Evolutionary conservation across 2,888 invertebrate species (phyloP).

Genomic region (Allygus modestus): DNA sequence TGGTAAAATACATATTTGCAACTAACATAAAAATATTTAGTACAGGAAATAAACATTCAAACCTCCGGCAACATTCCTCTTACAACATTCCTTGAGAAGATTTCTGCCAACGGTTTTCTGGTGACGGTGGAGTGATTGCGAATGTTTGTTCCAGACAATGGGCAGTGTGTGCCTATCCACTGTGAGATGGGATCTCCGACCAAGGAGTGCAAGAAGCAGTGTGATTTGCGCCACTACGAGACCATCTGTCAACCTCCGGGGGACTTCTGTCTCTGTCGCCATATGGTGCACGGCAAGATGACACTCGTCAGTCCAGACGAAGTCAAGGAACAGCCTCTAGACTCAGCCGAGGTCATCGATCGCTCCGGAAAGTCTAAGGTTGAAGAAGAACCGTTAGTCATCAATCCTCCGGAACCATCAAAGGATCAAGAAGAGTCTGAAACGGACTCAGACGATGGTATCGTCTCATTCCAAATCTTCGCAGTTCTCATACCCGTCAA

Average conservation of each 20-base stretch:
- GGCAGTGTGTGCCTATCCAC: constrained; percentile 6
- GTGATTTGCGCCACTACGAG: not conserved
- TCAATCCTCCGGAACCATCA: no score
- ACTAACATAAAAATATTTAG: no score
- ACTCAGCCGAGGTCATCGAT: not conserved
- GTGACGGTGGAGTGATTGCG: not conserved
- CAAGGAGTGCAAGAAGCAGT: not conserved
- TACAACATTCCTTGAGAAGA: not conserved
- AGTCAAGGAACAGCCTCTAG: constrained; percentile 22
- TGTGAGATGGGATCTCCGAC: not conserved
- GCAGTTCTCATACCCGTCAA: not conserved
- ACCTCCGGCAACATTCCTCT: not conserved
- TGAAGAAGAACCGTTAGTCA: not conserved
- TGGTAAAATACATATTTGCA: no score
- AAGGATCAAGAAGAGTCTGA: not conserved
- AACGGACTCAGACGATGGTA: not conserved
- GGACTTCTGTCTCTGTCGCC: constrained; percentile 41
- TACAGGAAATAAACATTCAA: no score
- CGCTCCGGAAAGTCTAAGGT: not conserved
- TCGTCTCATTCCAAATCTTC: constrained; percentile 9
- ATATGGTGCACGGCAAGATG: not conserved
- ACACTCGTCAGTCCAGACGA: constrained; percentile 45
- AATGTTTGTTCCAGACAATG: constrained; percentile 44
- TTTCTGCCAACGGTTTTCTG: not conserved
- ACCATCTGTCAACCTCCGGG: constrained; percentile 20